Evolutionary conservation across 2,888 invertebrate species (phyloP), one percentile per base, ranked within the genome.

Genomic region (Epinotia bilunana): DNA sequence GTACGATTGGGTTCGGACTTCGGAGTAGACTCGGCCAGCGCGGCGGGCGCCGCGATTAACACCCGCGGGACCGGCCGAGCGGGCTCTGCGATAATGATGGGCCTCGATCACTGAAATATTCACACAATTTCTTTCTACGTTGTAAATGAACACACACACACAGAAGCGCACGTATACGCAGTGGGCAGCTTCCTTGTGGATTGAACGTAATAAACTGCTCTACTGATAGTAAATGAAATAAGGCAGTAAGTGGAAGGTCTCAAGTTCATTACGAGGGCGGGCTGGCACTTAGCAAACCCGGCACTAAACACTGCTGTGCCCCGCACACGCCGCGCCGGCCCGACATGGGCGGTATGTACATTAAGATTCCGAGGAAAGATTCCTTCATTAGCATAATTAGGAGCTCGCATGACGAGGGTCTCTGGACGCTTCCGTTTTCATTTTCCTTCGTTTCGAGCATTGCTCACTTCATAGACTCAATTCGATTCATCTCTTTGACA

Each of bases 371-470:
- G 20, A 13, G 16, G 33, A 49, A 61, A 69, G 67, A 53, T 61
- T 67, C 68, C 68, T 60, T 28, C 46, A 23, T 67, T 18, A 33
- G 73, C 28, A 55, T 61, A 68, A 73, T 68, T 55, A 73, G 61
- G 43, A 61, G 43, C 68, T 68, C 62, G 60, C 62, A 46, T 63
- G 73, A 73, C 68, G 73, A 73, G 73, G 73, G 73, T 73, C 68
- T 23, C 39, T 20, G 71, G 73, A 61, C 61, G 53, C 53, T 73
- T 53, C 60, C 53, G 28, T 61, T 67, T 67, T 73, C 43, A 61
- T 61, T 67, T 72, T 72, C 63, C 57, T 58, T 28, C 53, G 61
- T 61, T 49, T 55, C 18, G 57, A 67, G 23, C 53, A 12, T 55
- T 53, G 61, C 61, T 60, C 67, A 23, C 65, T 53, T 55, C 53